Evolutionary conservation across 1,140 invertebrate species (phyloP).

Genomic region (Drosophila nebulosa): DNA sequence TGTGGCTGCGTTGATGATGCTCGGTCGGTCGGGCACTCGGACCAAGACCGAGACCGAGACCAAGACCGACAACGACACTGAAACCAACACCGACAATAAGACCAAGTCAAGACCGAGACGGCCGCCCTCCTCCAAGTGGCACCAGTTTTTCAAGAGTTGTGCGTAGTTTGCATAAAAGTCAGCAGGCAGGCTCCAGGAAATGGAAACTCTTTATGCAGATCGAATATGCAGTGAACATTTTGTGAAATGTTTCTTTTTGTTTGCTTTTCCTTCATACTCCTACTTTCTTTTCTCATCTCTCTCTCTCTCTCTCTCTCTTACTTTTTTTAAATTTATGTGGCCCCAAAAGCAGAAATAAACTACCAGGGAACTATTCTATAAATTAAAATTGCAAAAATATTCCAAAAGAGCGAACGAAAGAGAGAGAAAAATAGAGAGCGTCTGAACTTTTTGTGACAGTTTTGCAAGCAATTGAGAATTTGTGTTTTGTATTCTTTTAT

Average conservation of each 20-base stretch:
- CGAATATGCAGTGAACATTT: conserved; percentile 62
- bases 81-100: neutral
- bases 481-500: conserved; percentile 11
- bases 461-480: conserved; percentile 41
- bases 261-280: neutral
- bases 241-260: conserved; percentile 32
- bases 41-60: neutral
- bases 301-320: neutral
- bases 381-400: conserved; percentile 73
- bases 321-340: conserved; percentile 5
- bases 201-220: conserved; percentile 72
- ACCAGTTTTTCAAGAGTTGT: conserved; percentile 18
- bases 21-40: conserved; percentile 16
- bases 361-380: conserved; percentile 43
- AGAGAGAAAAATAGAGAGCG: neutral
- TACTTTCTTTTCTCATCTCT: conserved; percentile 46
- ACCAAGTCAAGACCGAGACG: neutral
- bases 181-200: conserved; percentile 61
- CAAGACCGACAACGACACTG: neutral
- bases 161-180: conserved; percentile 43
- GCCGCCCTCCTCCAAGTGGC: neutral
- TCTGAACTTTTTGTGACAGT: conserved; percentile 53
- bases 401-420: conserved; percentile 8
- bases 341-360: conserved; percentile 28
- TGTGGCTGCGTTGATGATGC: conserved; percentile 57